A percentile compares a stretch with the other conserved stretches of the same genome.
Evolutionary conservation across 2,113 vertebrate genomes (phyloP).

Genomic region (Ophiodon elongatus): DNA sequence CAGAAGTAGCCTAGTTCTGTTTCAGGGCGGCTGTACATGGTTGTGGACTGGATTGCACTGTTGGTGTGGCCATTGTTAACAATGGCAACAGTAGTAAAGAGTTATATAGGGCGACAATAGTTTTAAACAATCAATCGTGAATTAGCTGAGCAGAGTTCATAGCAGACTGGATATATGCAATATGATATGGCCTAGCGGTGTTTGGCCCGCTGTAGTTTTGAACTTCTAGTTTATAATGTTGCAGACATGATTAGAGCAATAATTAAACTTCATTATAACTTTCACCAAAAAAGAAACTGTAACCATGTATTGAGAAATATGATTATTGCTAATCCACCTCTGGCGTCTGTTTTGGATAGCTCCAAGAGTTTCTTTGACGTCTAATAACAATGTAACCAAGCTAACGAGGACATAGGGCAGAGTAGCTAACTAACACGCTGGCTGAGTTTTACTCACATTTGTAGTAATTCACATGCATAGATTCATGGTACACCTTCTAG

Average conservation of each 20-base stretch:
- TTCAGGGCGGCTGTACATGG: conserved; percentile 65
- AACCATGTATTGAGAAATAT: background rate
- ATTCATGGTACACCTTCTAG: background rate
- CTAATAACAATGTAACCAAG: conserved; percentile 20
- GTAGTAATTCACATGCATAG: background rate
- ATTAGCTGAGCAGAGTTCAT: conserved; percentile 1
- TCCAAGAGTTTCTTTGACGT: background rate
- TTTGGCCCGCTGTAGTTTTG: background rate
- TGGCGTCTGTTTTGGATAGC: background rate
- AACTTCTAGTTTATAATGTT: background rate
- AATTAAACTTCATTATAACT: background rate
- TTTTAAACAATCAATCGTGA: conserved; percentile 21
- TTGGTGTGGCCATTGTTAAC: conserved; percentile 46
- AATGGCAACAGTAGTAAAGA: conserved; percentile 5
- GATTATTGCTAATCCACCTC: background rate
- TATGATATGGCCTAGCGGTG: background rate
- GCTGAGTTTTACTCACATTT: background rate
- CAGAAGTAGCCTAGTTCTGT: conserved; percentile 74
- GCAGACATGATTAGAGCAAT: background rate
- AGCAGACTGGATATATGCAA: background rate
- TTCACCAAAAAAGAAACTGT: background rate
- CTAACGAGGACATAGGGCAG: conserved; percentile 16
- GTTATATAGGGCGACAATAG: background rate
- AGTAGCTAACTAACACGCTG: conserved; percentile 17
- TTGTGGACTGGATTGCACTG: conserved; percentile 42